Evolutionary conservation across 2,888 invertebrate genomes (phyloP).

Genomic region (Saturnia japonica): DNA sequence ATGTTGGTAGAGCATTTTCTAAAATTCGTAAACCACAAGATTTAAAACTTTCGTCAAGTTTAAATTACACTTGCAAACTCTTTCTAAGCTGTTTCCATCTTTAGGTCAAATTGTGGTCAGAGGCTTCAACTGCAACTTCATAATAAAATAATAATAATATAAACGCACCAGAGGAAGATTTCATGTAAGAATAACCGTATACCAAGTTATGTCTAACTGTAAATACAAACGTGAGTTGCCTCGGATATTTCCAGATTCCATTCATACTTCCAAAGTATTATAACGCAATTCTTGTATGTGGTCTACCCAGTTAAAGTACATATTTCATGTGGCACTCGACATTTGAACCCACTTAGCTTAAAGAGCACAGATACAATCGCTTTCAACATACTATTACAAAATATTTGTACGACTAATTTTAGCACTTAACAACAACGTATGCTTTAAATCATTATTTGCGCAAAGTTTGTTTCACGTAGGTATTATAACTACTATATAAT

Average conservation of each 20-base stretch:
- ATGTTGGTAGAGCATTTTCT: too few relatives aligned
- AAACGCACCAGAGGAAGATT: not conserved
- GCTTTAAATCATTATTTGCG: constrained; percentile 11
- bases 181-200: not conserved
- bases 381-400: constrained; percentile 25
- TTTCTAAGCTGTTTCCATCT: too few relatives aligned
- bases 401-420: constrained; percentile 11
- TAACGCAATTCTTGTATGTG: constrained; percentile 47
- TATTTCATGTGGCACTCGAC: constrained; percentile 51
- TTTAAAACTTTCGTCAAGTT: too few relatives aligned
- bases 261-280: constrained; percentile 30
- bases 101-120: too few relatives aligned
- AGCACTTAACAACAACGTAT: not conserved
- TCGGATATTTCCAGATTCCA: not conserved
- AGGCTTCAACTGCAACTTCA: too few relatives aligned
- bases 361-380: constrained; percentile 40
- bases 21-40: too few relatives aligned
- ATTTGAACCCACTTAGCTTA: constrained; percentile 62
- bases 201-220: not conserved
- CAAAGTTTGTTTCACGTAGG: constrained; percentile 15
- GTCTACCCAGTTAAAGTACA: constrained; percentile 44
- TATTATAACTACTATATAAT: constrained; percentile 12
- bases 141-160: too few relatives aligned
- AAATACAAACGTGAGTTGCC: not conserved
- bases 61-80: too few relatives aligned